phyloP scores from a whole-genome alignment of 1,140 invertebrate genomes.

The Choristoneura fumiferana region DNA sequence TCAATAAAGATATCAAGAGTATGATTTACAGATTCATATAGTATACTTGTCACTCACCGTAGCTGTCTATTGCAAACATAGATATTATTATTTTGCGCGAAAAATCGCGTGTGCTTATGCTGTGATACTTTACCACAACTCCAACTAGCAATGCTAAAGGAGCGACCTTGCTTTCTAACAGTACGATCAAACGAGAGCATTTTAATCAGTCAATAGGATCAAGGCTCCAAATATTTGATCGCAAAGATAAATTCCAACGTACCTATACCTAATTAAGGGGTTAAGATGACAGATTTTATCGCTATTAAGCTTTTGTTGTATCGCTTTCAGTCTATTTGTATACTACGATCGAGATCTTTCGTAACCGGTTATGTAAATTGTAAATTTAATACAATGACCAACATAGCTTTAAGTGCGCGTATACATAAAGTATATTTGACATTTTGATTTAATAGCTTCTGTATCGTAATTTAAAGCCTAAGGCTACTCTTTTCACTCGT shows the following conservation, averaged over 20 bases:
- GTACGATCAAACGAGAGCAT: conserved; percentile 44
- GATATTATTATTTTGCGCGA: background rate
- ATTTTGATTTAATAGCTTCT: background rate
- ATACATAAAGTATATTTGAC: conserved; percentile 1
- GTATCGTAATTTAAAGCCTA: no score
- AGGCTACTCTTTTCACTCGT: no score
- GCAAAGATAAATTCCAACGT: conserved; percentile 41
- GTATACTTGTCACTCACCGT: no score
- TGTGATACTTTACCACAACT: conserved; percentile 26
- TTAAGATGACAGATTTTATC: conserved; percentile 43
- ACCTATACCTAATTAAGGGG: conserved; percentile 51
- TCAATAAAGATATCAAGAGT: no score
- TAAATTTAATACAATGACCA: background rate
- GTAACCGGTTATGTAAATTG: conserved; percentile 29
- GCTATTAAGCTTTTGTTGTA: conserved; percentile 41
- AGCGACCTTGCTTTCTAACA: conserved; percentile 62
- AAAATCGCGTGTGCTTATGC: conserved; percentile 22
- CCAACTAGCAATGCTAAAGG: conserved; percentile 35
- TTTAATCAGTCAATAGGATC: conserved; percentile 59
- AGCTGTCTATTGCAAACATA: no score
- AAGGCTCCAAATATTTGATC: conserved; percentile 49
- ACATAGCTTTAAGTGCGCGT: background rate
- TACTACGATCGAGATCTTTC: conserved; percentile 47
- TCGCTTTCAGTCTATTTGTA: conserved; percentile 52
- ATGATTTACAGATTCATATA: no score